A percentile compares a stretch with the other conserved stretches of the same genome.
These are phyloP conservation scores for Felis chaus DNA, from an alignment of 2,113 vertebrate species.

Conservation along the genomic window DNA sequence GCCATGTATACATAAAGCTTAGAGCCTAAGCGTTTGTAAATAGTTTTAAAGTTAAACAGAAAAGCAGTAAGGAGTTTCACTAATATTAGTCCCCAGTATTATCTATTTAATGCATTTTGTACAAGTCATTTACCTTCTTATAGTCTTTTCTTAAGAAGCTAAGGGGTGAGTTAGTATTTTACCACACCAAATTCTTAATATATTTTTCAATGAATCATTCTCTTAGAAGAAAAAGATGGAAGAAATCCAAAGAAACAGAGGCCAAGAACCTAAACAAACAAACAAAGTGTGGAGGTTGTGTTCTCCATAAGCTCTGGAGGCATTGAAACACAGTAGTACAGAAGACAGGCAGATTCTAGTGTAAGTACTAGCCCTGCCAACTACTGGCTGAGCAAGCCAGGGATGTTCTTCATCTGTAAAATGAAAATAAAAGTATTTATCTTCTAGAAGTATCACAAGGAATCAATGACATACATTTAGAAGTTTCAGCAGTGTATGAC, in stretches of 20 bases:
- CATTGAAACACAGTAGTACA: background rate
- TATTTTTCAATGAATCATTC: background rate
- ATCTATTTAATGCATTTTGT: background rate
- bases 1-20: background rate
- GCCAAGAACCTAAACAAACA: background rate
- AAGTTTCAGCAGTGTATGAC: background rate
- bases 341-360: background rate
- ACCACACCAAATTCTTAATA: background rate
- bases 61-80: background rate
- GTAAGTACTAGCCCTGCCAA: background rate
- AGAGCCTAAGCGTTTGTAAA: background rate
- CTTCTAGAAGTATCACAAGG: background rate
- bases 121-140: background rate
- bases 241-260: background rate
- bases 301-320: background rate
- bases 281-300: background rate
- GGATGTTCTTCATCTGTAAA: background rate
- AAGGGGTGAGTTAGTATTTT: background rate
- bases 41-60: slow-evolving; percentile 14
- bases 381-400: background rate
- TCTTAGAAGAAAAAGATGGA: background rate
- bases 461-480: background rate
- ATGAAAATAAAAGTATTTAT: background rate
- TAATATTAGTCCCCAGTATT: background rate
- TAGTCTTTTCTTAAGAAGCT: background rate